Evolutionary conservation across 2,888 invertebrate species (phyloP), one percentile per base, ranked within the genome.

Genomic region (Xestoiulus laeticollis): DNA sequence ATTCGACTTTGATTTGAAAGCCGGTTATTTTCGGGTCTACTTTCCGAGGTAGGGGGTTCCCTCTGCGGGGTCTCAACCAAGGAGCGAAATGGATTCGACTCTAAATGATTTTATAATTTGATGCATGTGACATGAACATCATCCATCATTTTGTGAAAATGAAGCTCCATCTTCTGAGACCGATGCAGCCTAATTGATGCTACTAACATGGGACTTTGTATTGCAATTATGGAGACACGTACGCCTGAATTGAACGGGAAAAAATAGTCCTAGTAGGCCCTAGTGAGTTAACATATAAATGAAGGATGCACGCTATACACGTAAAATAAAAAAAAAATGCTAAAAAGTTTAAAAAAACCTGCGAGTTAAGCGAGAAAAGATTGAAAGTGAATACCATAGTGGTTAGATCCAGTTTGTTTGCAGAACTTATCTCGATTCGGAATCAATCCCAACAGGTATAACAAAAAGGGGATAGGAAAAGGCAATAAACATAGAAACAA

Each of bases 41-140:
- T 78, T 78, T 30, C 30, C 78, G 30, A 78, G 78, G 78, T 38
- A 44, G 85, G 22, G 85, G 85, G 85, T 85, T 38, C 44, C 44
- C 85, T 38, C 26, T n/a, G 22, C 85, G 85, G 85, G 85, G 85
- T 44, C 44, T 43, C 85, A 85, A 85, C 85, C 38, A 85, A 22
- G 85, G 43, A 44, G 26, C 78, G 78, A 78, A 78, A 78, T 78
- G 85, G 85, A 85, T 43, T 85, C 38, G 44, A 85, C 44, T 85
- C 85, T 85, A 85, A 85, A 85, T 85, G 38, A 85, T 85, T 85
- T 85, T 85, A 44, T 85, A 85, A 85, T 85, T 85, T 85, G 44
- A 85, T 85, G 38, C 85, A 85, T 44, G 44, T 85, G 85, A 85
- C 85, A 85, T 26, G 85, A 38, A 85, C 44, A 85, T 85, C 85